Base-by-base conservation (phyloP, 2,888 invertebrate species). In the Abrostola tripartita region DNA sequence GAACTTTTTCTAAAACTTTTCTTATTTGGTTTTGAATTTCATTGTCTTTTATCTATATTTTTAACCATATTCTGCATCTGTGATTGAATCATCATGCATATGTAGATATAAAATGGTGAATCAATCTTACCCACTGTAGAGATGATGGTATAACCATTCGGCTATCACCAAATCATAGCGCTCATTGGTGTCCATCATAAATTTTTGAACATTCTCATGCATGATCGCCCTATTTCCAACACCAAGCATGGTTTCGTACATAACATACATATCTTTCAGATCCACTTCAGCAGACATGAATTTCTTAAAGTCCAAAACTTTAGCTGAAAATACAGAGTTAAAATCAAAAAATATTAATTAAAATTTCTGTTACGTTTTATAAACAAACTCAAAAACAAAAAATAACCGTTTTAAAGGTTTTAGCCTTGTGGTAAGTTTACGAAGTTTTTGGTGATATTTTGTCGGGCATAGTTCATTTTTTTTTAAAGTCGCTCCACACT, bases 71-170 rank as follows among this genome's bases (percentile, higher is more conserved):
- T 9, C 14, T 52, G n/a, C n/a, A n/a, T n/a, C n/a, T n/a, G n/a
- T n/a, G n/a, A n/a, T n/a, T n/a, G n/a, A n/a, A n/a, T n/a, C n/a
- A n/a, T n/a, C n/a, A n/a, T n/a, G n/a, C n/a, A n/a, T n/a, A n/a
- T n/a, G n/a, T n/a, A n/a, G n/a, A n/a, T n/a, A n/a, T n/a, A n/a
- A n/a, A n/a, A n/a, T n/a, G n/a, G n/a, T n/a, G n/a, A 52, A 51
- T 10, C 37, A 55, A 14, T 38, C 78, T 80, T 74, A 90, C 90
- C 90, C 89, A 12, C 84, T 80, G 38, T 79, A 73, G 5, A 84
- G 12, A 37, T 89, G 83, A 2, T 79, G 80, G 59, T 85, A 89
- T 55, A 90, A 71, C 88, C 88, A 90, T 52, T 90, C 90, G 5
- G 84, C 60, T 10, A 90, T 71, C 11, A 87, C 85, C 1, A 83